Evolutionary conservation across 2,888 invertebrate species (phyloP).

Genomic region (Melieria picta): DNA sequence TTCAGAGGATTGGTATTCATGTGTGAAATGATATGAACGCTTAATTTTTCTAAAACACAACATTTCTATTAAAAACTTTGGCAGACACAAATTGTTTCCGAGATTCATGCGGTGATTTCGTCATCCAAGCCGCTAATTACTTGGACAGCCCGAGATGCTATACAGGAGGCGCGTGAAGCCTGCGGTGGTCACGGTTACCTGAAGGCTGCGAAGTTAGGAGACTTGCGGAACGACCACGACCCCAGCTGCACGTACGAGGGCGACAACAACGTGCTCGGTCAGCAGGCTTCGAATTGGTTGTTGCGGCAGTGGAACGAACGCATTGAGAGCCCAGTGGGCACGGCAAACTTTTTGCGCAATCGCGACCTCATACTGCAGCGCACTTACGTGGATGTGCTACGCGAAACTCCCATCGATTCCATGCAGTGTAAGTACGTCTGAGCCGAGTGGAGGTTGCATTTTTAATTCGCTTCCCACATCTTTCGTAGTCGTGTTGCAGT

Average conservation of each 20-base stretch:
- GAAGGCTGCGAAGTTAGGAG: slow-evolving; percentile 81
- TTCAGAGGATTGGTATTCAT: not conserved
- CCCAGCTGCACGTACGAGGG: slow-evolving; percentile 93
- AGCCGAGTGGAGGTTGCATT: not conserved
- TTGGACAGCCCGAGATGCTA: slow-evolving; percentile 80
- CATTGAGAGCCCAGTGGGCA: slow-evolving; percentile 75
- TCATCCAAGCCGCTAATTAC: slow-evolving; percentile 75
- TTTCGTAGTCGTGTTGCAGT: slow-evolving; percentile 74
- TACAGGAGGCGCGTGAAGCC: slow-evolving; percentile 86
- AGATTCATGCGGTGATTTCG: slow-evolving; percentile 75
- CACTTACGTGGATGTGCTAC: slow-evolving; percentile 46
- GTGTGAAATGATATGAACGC: not conserved
- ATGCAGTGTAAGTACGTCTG: slow-evolving; percentile 57
- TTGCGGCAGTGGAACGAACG: slow-evolving; percentile 70
- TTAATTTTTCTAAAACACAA: not conserved
- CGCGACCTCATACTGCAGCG: slow-evolving; percentile 67
- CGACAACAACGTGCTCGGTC: slow-evolving; percentile 91
- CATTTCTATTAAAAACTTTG: not conserved
- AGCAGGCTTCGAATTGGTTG: slow-evolving; percentile 91
- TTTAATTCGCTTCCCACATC: not conserved
- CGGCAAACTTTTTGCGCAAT: slow-evolving; percentile 74
- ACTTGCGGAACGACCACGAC: slow-evolving; percentile 86
- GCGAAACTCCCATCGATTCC: slow-evolving; percentile 45
- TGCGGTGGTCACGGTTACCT: slow-evolving; percentile 89
- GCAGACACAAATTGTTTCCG: slow-evolving; percentile 68